Conservation (phyloP, 2,113 vertebrate genomes). For the Urocitellus parryii region DNA sequence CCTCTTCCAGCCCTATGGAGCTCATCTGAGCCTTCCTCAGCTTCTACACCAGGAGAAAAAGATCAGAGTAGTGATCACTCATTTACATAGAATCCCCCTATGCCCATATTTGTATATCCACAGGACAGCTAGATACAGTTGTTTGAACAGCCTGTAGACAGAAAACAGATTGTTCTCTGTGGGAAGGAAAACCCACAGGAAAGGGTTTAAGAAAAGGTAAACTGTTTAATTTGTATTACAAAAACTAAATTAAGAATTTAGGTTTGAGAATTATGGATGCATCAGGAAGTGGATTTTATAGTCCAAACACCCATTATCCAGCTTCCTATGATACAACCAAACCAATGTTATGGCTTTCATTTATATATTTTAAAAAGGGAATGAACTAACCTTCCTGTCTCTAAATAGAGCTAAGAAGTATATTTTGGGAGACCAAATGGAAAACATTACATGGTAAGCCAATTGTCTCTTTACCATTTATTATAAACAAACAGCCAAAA, state of each 20-base stretch:
- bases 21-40: neutral
- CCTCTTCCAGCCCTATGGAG: neutral
- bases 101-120: neutral
- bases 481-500: constrained; percentile 10
- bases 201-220: constrained; percentile 54
- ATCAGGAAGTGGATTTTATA: constrained; percentile 33
- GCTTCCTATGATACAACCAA: constrained; percentile 35
- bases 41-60: neutral
- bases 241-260: constrained; percentile 45
- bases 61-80: neutral
- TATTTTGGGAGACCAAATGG: constrained; percentile 53
- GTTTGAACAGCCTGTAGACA: constrained; percentile 28
- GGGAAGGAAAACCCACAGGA: constrained; percentile 39
- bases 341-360: neutral
- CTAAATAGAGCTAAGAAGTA: constrained; percentile 24
- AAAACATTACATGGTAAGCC: neutral
- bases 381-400: constrained; percentile 27
- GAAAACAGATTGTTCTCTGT: constrained; percentile 61
- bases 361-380: constrained; percentile 7
- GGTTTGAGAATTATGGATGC: constrained; percentile 15
- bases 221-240: constrained; percentile 49
- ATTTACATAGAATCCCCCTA: constrained; percentile 2
- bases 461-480: neutral
- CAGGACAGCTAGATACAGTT: constrained; percentile 50
- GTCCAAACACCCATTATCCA: neutral